Conservation (phyloP, 2,797 vertebrate species). For the Muscicapa striata region DNA sequence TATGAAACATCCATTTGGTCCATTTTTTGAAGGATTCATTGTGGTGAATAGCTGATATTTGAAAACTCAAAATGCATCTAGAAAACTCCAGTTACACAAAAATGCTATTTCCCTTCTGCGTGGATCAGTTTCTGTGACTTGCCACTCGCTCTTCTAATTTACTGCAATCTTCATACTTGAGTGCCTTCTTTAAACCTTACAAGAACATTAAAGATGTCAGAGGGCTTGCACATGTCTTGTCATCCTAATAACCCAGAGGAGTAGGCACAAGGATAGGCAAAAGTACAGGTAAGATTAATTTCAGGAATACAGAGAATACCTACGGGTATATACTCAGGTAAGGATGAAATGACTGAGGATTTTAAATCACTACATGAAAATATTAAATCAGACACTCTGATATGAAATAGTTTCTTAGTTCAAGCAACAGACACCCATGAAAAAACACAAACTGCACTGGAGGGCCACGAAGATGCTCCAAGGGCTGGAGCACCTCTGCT, state of each 20-base stretch:
- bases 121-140: background rate
- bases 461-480: background rate
- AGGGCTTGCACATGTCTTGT: background rate
- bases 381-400: background rate
- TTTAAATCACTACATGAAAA: background rate
- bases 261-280: background rate
- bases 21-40: background rate
- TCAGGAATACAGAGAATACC: background rate
- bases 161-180: background rate
- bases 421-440: background rate
- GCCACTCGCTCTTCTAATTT: background rate
- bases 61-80: background rate
- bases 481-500: background rate
- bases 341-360: background rate
- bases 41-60: background rate
- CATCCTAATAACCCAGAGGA: background rate
- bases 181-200: background rate
- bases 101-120: background rate
- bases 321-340: background rate
- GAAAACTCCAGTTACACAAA: background rate
- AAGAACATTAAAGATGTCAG: background rate
- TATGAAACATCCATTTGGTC: background rate
- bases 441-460: background rate
- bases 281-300: background rate
- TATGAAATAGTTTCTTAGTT: background rate